These are phyloP conservation scores for Perognathus longimembris DNA, from an alignment of 2,113 vertebrate genomes.

Conservation along the genomic window DNA sequence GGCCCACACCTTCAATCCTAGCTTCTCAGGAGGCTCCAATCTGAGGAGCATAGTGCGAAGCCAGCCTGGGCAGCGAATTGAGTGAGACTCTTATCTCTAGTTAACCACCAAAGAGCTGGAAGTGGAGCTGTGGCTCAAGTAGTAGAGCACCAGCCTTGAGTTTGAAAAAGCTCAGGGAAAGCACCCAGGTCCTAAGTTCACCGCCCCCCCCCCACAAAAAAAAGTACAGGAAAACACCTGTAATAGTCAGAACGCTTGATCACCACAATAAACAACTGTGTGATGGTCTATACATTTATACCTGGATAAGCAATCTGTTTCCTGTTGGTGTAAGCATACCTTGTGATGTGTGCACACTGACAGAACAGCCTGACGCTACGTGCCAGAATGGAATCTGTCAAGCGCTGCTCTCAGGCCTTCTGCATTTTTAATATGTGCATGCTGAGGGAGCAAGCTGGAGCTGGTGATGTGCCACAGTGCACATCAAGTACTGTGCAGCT, in stretches of 20 bases:
- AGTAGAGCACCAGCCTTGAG: no score
- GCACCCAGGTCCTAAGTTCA: no score
- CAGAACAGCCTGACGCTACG: background rate
- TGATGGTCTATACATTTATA: background rate
- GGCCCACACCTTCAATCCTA: no score
- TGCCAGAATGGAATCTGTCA: background rate
- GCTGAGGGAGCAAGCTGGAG: background rate
- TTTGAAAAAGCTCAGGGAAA: no score
- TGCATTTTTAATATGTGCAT: background rate
- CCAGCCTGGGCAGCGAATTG: no score
- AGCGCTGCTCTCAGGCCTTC: background rate
- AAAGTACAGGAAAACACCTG: no score
- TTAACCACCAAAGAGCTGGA: no score
- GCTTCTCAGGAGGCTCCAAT: no score
- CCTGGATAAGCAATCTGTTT: background rate
- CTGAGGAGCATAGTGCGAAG: no score
- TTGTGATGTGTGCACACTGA: background rate
- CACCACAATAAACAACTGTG: background rate
- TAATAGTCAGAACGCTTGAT: background rate
- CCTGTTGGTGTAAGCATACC: background rate
- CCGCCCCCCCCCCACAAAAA: no score
- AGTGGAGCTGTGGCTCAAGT: no score
- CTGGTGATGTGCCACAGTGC: background rate
- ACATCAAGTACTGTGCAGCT: background rate
- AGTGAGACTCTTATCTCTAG: no score